Percentiles rank a stretch among this genome's conserved stretches.
These are phyloP conservation scores for Tetranychus cinnabarinus DNA, from an alignment of 1,140 invertebrate genomes.

Conservation along the genomic window DNA sequence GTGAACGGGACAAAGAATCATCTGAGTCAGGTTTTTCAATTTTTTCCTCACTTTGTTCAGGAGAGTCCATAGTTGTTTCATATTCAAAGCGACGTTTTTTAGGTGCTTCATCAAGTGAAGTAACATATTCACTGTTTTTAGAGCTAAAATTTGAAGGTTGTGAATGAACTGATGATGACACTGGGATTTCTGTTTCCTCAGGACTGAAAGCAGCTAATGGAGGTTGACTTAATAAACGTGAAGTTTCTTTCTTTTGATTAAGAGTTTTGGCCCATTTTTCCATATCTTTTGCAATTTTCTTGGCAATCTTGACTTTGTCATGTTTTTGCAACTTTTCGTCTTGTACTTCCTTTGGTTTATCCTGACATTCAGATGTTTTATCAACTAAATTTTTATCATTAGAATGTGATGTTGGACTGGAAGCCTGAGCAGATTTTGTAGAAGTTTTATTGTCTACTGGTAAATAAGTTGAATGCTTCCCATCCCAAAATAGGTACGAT, in stretches of 20 bases:
- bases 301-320: conserved; percentile 87
- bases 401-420: neutral
- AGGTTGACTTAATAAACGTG: neutral
- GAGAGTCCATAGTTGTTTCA: neutral
- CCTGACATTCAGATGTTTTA: neutral
- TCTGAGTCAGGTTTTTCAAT: neutral
- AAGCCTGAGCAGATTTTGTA: no score
- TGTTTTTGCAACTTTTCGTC: conserved; percentile 32
- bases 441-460: conserved; percentile 25
- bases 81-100: no score
- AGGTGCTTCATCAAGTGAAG: no score
- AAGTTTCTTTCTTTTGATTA: conserved; percentile 81
- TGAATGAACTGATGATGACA: neutral
- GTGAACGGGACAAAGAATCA: neutral
- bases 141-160: neutral
- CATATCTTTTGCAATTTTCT: conserved; percentile 92
- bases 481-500: conserved; percentile 89
- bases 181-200: neutral
- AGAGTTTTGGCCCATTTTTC: conserved; percentile 88
- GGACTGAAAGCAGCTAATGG: neutral
- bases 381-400: no score
- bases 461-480: conserved; percentile 49
- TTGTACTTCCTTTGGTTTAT: conserved; percentile 14
- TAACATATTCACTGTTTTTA: neutral
- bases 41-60: neutral